Base-by-base conservation (phyloP, 2,797 vertebrate species). In the Gallinago nigripennis region DNA sequence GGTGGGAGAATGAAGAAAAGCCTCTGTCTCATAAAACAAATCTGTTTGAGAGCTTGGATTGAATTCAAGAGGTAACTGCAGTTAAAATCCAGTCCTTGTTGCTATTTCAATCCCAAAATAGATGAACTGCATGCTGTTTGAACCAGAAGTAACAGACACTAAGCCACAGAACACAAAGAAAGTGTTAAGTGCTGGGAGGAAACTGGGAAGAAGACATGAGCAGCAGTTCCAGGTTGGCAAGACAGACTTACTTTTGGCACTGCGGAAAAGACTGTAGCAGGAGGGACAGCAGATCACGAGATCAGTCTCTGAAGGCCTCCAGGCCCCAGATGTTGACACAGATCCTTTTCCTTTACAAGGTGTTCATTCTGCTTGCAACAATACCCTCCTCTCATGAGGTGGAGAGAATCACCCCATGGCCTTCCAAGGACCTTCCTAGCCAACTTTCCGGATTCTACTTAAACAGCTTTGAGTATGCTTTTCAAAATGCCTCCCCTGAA, bases 1-100 rank as follows among this genome's bases (percentile, higher is more conserved):
- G 8, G 13, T 48, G 79, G 81, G 35, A 94, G 87, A 92, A 54
- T 58, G 61, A 94, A 82, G 72, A 94, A 95, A 95, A 94, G 50
- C 54, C 63, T 87, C 51, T 71, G 85, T 56, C 80, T 84, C 30
- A 24, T 43, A 82, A 68, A 96, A 54, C 30, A 83, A 92, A 51
- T 60, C 68, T 21, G 25, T 71, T 68, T 35, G 15, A 81, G 65
- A 92, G 24, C 21, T n/a, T 83, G 50, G 57, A 88, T 15, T 83
- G 69, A 90, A 90, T 88, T 90, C 51, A 92, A 88, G 72, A 86
- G 41, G 53, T 57, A 88, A 86, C 24, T 83, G 82, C 25, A 86
- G 30, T 58, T 84, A 66, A 93, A 88, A 92, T 65, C 37, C 58
- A 79, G 70, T 60, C n/a, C 9, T 72, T 2, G 0, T 16, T 93